These are phyloP conservation scores for Lepidochrysops patricia DNA, from an alignment of 2,888 invertebrate genomes.

Conservation along the genomic window DNA sequence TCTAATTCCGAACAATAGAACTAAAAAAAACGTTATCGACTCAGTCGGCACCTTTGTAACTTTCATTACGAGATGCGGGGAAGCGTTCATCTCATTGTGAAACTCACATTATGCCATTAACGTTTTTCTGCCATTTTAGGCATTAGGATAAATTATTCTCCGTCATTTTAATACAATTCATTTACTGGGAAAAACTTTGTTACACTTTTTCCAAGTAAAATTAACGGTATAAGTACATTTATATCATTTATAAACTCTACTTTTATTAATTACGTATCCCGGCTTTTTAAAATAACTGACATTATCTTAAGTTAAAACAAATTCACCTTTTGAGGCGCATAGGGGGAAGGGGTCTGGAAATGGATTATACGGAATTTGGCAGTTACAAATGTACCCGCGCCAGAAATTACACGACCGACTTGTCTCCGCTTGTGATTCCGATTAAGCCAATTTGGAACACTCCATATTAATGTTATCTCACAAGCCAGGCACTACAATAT, in stretches of 20 bases:
- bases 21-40: background rate
- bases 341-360: background rate
- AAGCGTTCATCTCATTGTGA: background rate
- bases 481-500: background rate
- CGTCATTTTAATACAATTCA: background rate
- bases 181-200: background rate
- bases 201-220: no score
- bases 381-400: constrained; percentile 1
- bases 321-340: background rate
- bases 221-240: no score
- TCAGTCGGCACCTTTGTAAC: constrained; percentile 1
- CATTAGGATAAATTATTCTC: background rate
- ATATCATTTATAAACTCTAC: no score
- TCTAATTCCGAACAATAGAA: background rate
- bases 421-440: background rate
- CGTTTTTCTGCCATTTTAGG: background rate
- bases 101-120: background rate
- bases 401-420: background rate
- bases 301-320: no score
- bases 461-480: constrained; percentile 1
- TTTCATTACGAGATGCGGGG: background rate
- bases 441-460: constrained; percentile 6
- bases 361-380: background rate
- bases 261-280: no score
- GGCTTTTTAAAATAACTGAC: no score